Evolutionary conservation across 2,113 vertebrate genomes (phyloP), one percentile per base, ranked within the genome.

Genomic region (Dinomys branickii): DNA sequence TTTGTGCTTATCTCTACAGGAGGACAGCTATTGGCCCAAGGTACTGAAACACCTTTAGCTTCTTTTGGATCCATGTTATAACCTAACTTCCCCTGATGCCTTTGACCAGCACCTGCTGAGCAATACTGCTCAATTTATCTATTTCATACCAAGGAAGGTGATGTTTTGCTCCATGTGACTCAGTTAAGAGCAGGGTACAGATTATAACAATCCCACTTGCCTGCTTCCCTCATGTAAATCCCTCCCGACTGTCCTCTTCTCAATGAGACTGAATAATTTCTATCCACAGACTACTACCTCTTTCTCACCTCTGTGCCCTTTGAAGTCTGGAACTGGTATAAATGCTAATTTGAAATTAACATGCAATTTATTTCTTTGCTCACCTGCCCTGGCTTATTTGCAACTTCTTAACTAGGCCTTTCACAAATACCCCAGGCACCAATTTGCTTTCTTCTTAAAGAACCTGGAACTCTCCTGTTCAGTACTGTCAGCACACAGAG

Each of bases 341-440:
- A 96, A 98, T 95, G 87, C 77, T 95, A 92, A 96, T 97, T 97
- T 95, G 61, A 96, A 97, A 96, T 95, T 94, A 97, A 95, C 92
- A 95, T 95, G 82, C 12, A 87, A 90, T 96, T 96, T 90, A 97
- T 96, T 94, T 95, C 87, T 78, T 91, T 85, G 59, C 87, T 95
- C 58, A 92, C 58, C 33, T 95, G 28, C 59, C 14, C 35, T 88
- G 94, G 82, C 17, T 92, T 90, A 90, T 77, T 92, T 97, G 81
- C 75, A 65, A 35, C 17, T 92, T 82, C 83, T 95, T 93, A 92
- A 85, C 38, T 87, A 71, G 81, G 5, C 44, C 58, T 95, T 52
- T 93, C 26, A n/a, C 26, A 90, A 28, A 90, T 71, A 52, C 52
- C 33, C 24, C 19, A 56, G 58, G 33, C 28, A 44, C 8, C 1